These are phyloP conservation scores for Bursaphelenchus okinawaensis DNA, from an alignment of 2,888 invertebrate species.

Conservation along the genomic window DNA sequence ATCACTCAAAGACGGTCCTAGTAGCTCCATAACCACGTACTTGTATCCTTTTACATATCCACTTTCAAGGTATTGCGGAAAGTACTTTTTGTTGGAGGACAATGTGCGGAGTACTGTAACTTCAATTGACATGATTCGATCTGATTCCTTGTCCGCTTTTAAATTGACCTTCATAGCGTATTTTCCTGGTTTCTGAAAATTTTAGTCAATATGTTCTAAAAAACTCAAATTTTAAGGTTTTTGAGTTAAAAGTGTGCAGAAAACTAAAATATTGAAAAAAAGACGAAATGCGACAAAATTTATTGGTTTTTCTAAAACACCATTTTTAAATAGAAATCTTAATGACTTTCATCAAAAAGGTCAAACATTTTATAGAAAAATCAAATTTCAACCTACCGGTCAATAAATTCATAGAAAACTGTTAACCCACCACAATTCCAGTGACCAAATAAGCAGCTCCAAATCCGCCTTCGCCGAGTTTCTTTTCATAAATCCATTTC, in stretches of 20 bases:
- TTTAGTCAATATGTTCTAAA: too few relatives aligned
- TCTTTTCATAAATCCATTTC: background rate
- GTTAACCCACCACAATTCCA: too few relatives aligned
- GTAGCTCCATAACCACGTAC: constrained; percentile 9
- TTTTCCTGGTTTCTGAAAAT: background rate
- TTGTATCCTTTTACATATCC: background rate
- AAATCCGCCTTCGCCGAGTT: constrained; percentile 7
- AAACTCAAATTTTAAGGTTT: background rate
- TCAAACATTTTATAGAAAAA: too few relatives aligned
- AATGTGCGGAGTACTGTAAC: constrained; percentile 2
- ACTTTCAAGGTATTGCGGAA: background rate
- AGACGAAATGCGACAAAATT: background rate
- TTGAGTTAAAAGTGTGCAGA: background rate
- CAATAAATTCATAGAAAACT: too few relatives aligned
- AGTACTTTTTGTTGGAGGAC: background rate
- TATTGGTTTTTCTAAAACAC: too few relatives aligned
- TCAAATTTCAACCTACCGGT: too few relatives aligned
- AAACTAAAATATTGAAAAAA: background rate
- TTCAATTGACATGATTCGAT: background rate
- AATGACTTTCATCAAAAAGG: too few relatives aligned
- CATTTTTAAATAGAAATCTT: too few relatives aligned
- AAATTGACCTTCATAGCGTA: constrained; percentile 4
- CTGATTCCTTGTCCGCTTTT: background rate
- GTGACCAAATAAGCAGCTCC: constrained; percentile 9
- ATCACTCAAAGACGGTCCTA: constrained; percentile 8